Evolutionary conservation across 2,888 invertebrate species (phyloP), one percentile per base, ranked within the genome.

Genomic region (Standfussiana lucernea): DNA sequence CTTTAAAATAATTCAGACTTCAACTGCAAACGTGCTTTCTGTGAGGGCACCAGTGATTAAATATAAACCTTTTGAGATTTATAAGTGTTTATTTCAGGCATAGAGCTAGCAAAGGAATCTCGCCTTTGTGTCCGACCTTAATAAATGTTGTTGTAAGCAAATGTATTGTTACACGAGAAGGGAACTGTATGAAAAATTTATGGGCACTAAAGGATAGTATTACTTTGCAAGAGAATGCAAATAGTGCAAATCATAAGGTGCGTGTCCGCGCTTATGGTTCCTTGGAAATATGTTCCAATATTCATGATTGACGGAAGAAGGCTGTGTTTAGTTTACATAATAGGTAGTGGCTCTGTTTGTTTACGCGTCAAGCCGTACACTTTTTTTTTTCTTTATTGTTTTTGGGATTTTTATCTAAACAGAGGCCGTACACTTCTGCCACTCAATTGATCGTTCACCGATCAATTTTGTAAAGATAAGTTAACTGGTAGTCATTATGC

Each of bases 51-150:
- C 83, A 91, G 94, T 95, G 95, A 96, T 96, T 96, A 96, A 96
- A 96, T 95, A 94, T 94, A 94, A 95, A 93, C 92, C 92, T 91
- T 87, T 87, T 85, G 91, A 96, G 95, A 96, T 96, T 96, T 96
- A 96, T 96, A 95, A 93, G 95, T 94, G 95, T 94, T 95, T 95
- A 95, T 95, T 95, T 93, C 94, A 91, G 71, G 76, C 84, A 81
- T 80, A 92, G 92, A 90, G 83, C 90, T 88, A 88, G 92, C 87
- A 86, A 82, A 80, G 88, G 70, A 83, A 70, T 83, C 84, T 86
- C 87, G 90, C 88, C 91, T 93, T 94, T 94, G 91, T 93, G 89
- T 90, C 91, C 89, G 86, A 85, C 86, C 91, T 92, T 94, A 93
- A 94, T 95, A 95, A 94, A 95, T 94, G 93, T 92, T 93, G 92